Evolutionary conservation across 2,113 vertebrate genomes (phyloP).

Genomic region (Plecturocebus donacophilus): DNA sequence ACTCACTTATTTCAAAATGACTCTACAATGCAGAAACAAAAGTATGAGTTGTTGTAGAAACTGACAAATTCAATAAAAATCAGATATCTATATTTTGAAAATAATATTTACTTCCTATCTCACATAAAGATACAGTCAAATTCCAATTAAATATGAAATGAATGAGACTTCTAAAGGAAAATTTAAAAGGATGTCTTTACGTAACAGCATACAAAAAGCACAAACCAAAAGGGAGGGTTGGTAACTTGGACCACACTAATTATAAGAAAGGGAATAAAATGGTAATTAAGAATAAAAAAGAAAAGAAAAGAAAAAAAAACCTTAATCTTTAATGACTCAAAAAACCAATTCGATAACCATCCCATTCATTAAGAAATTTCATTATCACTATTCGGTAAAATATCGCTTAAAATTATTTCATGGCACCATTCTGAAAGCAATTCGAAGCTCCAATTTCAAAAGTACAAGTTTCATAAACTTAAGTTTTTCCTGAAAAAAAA

Average conservation of each 20-base stretch:
- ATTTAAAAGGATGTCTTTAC: neutral
- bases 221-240: neutral
- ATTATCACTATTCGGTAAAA: conserved; percentile 29
- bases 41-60: conserved; percentile 7
- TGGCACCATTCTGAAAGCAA: neutral
- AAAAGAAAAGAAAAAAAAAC: neutral
- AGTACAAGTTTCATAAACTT: conserved; percentile 5
- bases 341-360: neutral
- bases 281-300: neutral
- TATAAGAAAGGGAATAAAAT: conserved; percentile 25
- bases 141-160: conserved; percentile 8
- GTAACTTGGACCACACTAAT: neutral
- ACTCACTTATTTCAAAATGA: neutral
- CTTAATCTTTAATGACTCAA: neutral
- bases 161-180: neutral
- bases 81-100: neutral
- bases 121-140: neutral
- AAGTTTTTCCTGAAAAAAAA: neutral
- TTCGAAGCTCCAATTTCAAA: neutral
- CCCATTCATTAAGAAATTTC: neutral
- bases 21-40: neutral
- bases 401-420: conserved; percentile 6
- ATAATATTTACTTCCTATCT: neutral
- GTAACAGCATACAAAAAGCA: neutral
- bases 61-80: neutral